These are phyloP conservation scores for Podabrus alpinus DNA, from an alignment of 2,888 invertebrate species.

Conservation along the genomic window DNA sequence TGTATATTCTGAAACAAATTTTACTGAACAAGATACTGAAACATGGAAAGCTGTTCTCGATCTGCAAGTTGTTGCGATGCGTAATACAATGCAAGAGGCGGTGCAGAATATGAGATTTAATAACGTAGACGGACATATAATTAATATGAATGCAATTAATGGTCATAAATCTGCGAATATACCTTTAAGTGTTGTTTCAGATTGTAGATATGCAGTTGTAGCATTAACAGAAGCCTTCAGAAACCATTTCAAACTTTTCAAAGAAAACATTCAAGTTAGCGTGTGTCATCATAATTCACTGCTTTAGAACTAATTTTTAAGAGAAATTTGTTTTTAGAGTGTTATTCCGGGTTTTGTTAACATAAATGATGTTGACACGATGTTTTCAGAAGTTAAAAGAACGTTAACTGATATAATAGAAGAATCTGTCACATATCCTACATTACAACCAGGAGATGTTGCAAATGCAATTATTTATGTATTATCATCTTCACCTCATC, in stretches of 20 bases:
- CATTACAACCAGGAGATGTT: too few relatives aligned
- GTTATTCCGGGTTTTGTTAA: too few relatives aligned
- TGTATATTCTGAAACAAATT: conserved; percentile 13
- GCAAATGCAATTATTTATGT: too few relatives aligned
- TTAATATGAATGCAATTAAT: not conserved
- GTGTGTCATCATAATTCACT: too few relatives aligned
- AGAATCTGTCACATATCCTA: too few relatives aligned
- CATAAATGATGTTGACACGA: too few relatives aligned
- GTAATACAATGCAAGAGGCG: conserved; percentile 32
- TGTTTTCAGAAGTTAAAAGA: too few relatives aligned
- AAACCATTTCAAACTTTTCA: not conserved
- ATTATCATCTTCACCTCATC: too few relatives aligned
- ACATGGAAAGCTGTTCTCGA: conserved; percentile 37
- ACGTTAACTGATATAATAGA: too few relatives aligned
- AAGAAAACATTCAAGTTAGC: too few relatives aligned
- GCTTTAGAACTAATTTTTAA: too few relatives aligned
- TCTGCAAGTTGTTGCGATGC: conserved; percentile 35
- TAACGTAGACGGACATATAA: conserved; percentile 20
- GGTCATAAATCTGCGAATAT: not conserved
- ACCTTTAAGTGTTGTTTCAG: not conserved
- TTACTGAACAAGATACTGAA: conserved; percentile 32
- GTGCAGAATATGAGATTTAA: conserved; percentile 34
- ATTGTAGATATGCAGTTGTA: not conserved
- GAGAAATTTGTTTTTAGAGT: too few relatives aligned
- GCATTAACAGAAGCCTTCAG: not conserved